Base-by-base conservation (phyloP, 2,113 vertebrate species). In the Dissostichus mawsoni region DNA sequence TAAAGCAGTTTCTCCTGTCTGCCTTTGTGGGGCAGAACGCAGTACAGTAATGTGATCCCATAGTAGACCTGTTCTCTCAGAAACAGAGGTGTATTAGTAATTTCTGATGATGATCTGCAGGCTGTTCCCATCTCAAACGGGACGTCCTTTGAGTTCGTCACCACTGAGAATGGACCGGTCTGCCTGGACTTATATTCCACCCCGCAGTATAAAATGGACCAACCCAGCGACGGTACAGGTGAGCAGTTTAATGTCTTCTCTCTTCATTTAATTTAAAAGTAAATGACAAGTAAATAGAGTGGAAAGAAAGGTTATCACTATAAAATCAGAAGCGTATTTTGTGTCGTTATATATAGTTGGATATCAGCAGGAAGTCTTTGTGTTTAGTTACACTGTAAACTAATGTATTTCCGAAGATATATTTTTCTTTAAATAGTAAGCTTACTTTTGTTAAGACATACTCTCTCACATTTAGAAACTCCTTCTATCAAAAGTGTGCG, bases 151-250 rank as follows among this genome's bases (percentile, higher is more conserved):
- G 97, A 98, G 75, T 98, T 97, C 50, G 93, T 97, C 0, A 73
- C 96, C 0, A 75, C 95, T 9, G 97, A 97, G 67, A 99, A 99
- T 0, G 97, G 98, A n/a, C 98, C 98, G 0, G 91, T 94, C 76
- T 95, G 95, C 86, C 76, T 95, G n/a, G 97, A 99, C 63, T 4
- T 97, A 78, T 99, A 98, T 81, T 97, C 97, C 63, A 99, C 96
- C 33, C 98, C 98, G 0, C 97, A 97, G 82, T 99, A 99, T 91
- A 97, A 96, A 85, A 95, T 95, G 94, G 96, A 97, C 52, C 94
- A 94, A 41, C 77, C 93, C 0, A 91, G 86, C 8, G 92, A 94
- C 8, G 59, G 62, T 0, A 83, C 94, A 89, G 97, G 97, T 99
- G 93, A 91, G 84, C 52, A 9, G 13, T 0, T 1, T 41, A 5